A percentile compares a stretch with the other conserved stretches of the same genome.
phyloP scores from a whole-genome alignment of 2,797 vertebrate species.

The Fistularia tabacaria region DNA sequence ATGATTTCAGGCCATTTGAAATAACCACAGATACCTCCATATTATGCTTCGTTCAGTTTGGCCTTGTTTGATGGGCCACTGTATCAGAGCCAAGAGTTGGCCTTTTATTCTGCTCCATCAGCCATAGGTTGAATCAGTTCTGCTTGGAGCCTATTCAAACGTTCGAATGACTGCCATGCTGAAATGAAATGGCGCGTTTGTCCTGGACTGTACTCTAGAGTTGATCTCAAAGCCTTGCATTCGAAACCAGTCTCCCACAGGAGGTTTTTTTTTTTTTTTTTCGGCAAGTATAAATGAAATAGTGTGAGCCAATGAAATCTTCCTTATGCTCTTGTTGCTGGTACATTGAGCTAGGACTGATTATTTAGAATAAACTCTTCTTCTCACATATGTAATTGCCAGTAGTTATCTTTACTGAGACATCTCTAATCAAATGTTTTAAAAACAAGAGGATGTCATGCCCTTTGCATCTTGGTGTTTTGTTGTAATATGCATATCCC shows the following conservation, averaged over 20 bases:
- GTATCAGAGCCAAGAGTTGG: slow-evolving; percentile 53
- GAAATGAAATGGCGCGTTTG: slow-evolving; percentile 65
- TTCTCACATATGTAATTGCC: background rate
- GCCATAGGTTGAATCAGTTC: slow-evolving; percentile 66
- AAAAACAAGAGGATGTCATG: slow-evolving; percentile 15
- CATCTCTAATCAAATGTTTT: slow-evolving; percentile 9
- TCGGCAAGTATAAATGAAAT: slow-evolving; percentile 58
- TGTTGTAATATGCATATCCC: slow-evolving; percentile 17
- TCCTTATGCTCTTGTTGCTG: slow-evolving; percentile 15
- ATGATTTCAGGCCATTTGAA: slow-evolving; percentile 38
- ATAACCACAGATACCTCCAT: slow-evolving; percentile 51
- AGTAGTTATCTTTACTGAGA: slow-evolving; percentile 10
- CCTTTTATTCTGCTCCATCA: slow-evolving; percentile 68
- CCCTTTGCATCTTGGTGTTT: slow-evolving; percentile 9
- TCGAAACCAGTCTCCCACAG: slow-evolving; percentile 35
- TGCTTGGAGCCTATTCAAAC: slow-evolving; percentile 69
- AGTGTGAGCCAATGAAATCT: slow-evolving; percentile 22
- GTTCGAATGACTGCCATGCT: slow-evolving; percentile 63
- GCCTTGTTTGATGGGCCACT: slow-evolving; percentile 55
- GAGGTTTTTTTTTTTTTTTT: slow-evolving; percentile 37
- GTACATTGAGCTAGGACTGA: slow-evolving; percentile 20
- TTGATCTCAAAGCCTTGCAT: slow-evolving; percentile 58
- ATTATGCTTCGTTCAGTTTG: slow-evolving; percentile 53
- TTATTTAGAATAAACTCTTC: slow-evolving; percentile 30
- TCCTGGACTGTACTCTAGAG: slow-evolving; percentile 52